A percentile compares a stretch with the other conserved stretches of the same genome.
Conservation (phyloP, 2,888 invertebrate genomes). For the Hydropsyche betteni region DNA sequence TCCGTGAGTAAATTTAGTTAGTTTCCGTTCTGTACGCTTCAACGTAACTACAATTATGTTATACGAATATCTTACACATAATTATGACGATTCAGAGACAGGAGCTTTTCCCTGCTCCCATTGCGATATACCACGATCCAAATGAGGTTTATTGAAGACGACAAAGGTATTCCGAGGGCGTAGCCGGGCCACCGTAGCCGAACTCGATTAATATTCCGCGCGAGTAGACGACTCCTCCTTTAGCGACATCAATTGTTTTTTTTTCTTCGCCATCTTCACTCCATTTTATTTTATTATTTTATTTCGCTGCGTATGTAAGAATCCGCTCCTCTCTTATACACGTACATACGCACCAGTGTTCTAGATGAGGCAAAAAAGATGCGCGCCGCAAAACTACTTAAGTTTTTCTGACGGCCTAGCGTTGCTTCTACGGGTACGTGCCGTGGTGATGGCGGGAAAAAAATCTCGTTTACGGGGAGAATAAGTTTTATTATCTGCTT, state of each 20-base stretch:
- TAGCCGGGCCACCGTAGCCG: constrained; percentile 38
- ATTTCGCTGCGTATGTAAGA: neutral
- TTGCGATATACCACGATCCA: constrained; percentile 26
- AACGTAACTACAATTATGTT: too few relatives aligned
- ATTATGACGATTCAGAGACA: constrained; percentile 1
- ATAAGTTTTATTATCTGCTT: constrained; percentile 37
- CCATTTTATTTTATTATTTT: constrained; percentile 17
- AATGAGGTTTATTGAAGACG: constrained; percentile 47
- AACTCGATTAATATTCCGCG: constrained; percentile 49
- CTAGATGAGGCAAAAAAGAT: constrained; percentile 34
- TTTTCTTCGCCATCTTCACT: constrained; percentile 8
- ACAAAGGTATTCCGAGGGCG: constrained; percentile 48
- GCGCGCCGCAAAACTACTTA: constrained; percentile 37
- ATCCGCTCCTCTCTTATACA: neutral
- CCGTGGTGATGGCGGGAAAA: neutral
- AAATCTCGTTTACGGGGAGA: constrained; percentile 29
- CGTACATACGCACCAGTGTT: neutral
- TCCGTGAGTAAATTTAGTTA: too few relatives aligned
- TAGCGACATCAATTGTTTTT: constrained; percentile 51
- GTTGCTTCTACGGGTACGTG: neutral
- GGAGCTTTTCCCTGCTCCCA: constrained; percentile 24
- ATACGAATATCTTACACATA: too few relatives aligned
- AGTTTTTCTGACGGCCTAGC: constrained; percentile 33
- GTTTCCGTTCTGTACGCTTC: too few relatives aligned
- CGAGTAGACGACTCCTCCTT: constrained; percentile 48